Conservation (phyloP, 2,888 invertebrate species). For the Pseudeuparius sepicola region DNA sequence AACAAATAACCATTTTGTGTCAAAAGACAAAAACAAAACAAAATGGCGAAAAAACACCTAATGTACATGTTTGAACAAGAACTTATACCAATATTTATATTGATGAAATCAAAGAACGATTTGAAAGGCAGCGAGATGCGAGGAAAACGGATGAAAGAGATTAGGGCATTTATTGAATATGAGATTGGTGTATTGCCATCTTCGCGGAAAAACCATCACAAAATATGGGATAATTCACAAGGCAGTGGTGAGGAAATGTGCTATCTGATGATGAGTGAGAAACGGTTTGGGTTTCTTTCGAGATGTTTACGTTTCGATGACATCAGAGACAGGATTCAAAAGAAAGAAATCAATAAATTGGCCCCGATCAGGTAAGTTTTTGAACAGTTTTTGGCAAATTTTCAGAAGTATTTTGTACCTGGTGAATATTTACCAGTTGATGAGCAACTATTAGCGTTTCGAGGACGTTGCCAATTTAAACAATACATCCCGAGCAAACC, state of each 20-base stretch:
- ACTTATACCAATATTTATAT: conserved; percentile 15
- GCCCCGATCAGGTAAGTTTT: conserved; percentile 20
- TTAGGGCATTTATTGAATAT: conserved; percentile 11
- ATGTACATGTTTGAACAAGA: too few relatives aligned
- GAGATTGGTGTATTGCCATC: conserved; percentile 8
- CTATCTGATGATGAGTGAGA: conserved; percentile 20
- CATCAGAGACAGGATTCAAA: conserved; percentile 9
- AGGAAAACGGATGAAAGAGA: conserved; percentile 13
- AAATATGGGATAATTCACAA: conserved; percentile 23
- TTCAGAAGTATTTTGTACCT: conserved; percentile 17
- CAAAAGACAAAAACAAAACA: conserved; percentile 7
- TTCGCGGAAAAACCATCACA: conserved; percentile 19
- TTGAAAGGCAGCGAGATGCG: conserved; percentile 11
- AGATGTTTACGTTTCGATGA: conserved; percentile 19
- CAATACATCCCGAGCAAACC: conserved; percentile 29
- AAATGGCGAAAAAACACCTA: conserved; percentile 7
- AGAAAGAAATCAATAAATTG: conserved; percentile 18
- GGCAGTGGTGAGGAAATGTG: conserved; percentile 21
- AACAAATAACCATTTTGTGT: too few relatives aligned
- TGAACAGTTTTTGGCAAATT: conserved; percentile 16
- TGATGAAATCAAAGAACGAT: conserved; percentile 8
- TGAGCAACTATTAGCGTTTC: conserved; percentile 22
- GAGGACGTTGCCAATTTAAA: conserved; percentile 24
- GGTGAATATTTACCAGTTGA: conserved; percentile 19
- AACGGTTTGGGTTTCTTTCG: conserved; percentile 16